Percentiles rank a stretch among this genome's conserved stretches.
Evolutionary conservation across 2,113 vertebrate genomes (phyloP).

Genomic region (Neodon shergylaensis): DNA sequence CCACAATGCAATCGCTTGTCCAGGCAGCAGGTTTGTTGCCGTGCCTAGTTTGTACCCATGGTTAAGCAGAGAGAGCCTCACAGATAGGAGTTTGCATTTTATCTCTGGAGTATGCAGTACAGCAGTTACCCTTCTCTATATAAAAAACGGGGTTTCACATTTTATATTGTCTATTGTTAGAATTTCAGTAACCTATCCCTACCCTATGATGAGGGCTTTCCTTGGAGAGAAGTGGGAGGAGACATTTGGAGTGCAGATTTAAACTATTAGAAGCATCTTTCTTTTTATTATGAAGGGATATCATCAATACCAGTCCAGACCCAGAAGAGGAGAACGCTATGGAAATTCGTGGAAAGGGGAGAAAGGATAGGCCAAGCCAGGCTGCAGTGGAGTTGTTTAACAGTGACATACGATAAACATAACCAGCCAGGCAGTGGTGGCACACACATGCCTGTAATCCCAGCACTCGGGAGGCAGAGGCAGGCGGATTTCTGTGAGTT

Average conservation of each 20-base stretch:
- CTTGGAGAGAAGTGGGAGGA: background rate
- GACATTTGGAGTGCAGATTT: background rate
- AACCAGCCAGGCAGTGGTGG: no score
- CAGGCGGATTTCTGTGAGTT: no score
- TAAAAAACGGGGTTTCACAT: background rate
- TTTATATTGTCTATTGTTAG: background rate
- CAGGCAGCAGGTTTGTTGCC: conserved; percentile 7
- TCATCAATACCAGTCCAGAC: background rate
- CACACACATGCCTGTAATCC: no score
- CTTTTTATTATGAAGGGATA: background rate
- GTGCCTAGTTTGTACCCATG: background rate
- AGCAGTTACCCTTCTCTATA: background rate
- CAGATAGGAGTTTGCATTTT: background rate
- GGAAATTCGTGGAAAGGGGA: conserved; percentile 7
- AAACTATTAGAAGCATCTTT: background rate
- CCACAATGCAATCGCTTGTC: background rate
- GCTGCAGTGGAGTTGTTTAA: background rate
- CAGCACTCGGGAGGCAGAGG: no score
- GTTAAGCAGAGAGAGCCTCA: background rate
- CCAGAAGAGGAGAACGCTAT: background rate
- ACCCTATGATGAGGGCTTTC: background rate
- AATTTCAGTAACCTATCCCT: background rate
- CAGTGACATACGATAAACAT: background rate
- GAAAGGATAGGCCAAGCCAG: background rate
- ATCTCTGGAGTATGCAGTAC: background rate